Evolutionary conservation across 2,888 invertebrate genomes (phyloP), one percentile per base, ranked within the genome.

Genomic region (Drosophila birchii): DNA sequence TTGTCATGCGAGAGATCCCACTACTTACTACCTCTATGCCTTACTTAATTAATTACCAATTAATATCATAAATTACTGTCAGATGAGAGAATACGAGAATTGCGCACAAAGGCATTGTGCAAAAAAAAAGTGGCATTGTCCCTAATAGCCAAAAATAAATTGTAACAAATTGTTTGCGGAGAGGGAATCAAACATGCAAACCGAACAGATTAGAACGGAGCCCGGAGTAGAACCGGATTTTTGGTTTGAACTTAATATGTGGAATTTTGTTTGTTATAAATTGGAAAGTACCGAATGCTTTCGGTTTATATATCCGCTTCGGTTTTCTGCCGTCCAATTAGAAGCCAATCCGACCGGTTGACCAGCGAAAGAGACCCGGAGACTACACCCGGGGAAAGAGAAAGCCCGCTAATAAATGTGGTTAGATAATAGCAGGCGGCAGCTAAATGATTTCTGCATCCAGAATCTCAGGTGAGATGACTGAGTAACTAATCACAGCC

Each of bases 271-370:
- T 78, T 70, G 62, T 62, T 63, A 79, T 72, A 77, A 64, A 76
- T 84, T 77, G 73, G 88, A 84, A 84, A 84, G 88, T 81, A 87
- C 85, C 70, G 74, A 73, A 75, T 79, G 80, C 88, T 87, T 85
- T 85, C 86, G 62, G 77, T 72, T 78, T 61, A 75, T 69, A 54
- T 57, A 83, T 83, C 81, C 75, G 74, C 60, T 78, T 82, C 69
- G 72, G 53, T 74, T 55, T 53, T 51, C 58, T 76, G 77, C 77
- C 77, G 53, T 72, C 63, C 56, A 79, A 83, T 86, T 87, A 71
- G 76, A 70, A 61, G 60, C 20, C 61, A 39, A 51, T n/a, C 56
- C 45, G 81, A 83, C 82, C 88, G 82, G 82, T 83, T 86, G 38
- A 66, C 54, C 12, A 18, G 23, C 18, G 38, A 63, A 41, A 61